Conservation (phyloP, 2,797 vertebrate species). For the Pterois miles region DNA sequence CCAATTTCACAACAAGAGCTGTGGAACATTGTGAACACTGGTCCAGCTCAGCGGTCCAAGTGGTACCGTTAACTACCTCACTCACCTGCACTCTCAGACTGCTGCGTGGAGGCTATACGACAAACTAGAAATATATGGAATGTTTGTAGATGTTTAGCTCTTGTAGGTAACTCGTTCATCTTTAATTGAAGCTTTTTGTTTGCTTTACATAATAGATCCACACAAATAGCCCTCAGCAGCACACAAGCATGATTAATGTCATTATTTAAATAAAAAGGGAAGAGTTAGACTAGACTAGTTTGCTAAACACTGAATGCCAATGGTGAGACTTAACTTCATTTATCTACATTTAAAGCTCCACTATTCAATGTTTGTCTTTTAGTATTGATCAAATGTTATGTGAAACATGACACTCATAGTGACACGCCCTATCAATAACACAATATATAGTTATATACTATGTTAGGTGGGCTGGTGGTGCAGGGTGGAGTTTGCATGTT, state of each 20-base stretch:
- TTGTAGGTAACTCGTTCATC: not conserved
- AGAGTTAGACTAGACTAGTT: not conserved
- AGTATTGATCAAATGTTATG: not conserved
- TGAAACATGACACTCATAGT: not conserved
- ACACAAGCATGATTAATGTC: too few relatives aligned
- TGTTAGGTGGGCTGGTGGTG: too few relatives aligned
- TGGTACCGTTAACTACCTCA: not conserved
- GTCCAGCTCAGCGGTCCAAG: slow-evolving; percentile 23
- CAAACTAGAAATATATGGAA: not conserved
- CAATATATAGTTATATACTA: too few relatives aligned
- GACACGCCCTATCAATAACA: too few relatives aligned
- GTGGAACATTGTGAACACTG: slow-evolving; percentile 13
- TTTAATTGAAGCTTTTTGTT: slow-evolving; percentile 16
- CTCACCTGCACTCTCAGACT: not conserved
- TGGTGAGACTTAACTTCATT: not conserved
- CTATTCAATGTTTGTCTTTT: not conserved
- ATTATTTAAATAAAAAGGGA: not conserved
- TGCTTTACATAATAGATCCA: not conserved
- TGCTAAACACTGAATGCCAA: not conserved
- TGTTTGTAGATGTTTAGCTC: not conserved
- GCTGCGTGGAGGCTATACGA: not conserved
- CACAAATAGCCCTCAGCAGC: not conserved
- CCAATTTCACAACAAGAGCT: slow-evolving; percentile 38
- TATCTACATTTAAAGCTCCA: not conserved
- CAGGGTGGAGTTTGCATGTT: too few relatives aligned